These are phyloP conservation scores for Drosophila quinaria DNA, from an alignment of 2,888 invertebrate genomes.

Conservation along the genomic window DNA sequence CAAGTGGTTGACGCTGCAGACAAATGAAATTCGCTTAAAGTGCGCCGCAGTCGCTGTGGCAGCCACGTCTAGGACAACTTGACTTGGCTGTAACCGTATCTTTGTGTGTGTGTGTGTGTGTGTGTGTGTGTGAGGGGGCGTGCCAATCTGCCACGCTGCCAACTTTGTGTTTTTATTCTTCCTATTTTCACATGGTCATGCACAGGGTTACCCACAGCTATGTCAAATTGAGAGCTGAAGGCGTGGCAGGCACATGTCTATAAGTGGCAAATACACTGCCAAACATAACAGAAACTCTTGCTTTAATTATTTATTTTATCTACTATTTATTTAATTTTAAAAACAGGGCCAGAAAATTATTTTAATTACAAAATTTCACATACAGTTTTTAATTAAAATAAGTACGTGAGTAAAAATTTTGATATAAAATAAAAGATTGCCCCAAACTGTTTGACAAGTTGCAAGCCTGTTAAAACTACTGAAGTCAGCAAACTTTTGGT, in stretches of 20 bases:
- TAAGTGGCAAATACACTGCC: constrained; percentile 31
- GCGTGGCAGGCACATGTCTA: constrained; percentile 35
- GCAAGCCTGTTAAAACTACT: neutral
- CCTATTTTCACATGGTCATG: constrained; percentile 32
- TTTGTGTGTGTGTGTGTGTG: constrained; percentile 16
- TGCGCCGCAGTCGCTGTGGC: constrained; percentile 68
- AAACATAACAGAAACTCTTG: neutral
- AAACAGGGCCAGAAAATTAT: neutral
- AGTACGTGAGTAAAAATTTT: too few species aligned
- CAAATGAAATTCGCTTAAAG: constrained; percentile 82
- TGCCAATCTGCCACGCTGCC: constrained; percentile 46
- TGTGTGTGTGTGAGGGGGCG: constrained; percentile 62
- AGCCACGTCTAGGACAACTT: constrained; percentile 69
- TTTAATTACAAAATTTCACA: neutral
- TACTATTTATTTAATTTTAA: neutral
- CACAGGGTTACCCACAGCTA: constrained; percentile 30
- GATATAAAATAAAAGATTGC: too few species aligned
- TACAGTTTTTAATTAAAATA: too few species aligned
- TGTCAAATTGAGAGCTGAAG: constrained; percentile 22
- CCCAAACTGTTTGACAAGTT: neutral
- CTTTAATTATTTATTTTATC: neutral
- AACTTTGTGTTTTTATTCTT: constrained; percentile 30
- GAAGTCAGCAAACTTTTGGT: neutral
- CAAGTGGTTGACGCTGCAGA: constrained; percentile 82
- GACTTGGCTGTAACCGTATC: constrained; percentile 51